Evolutionary conservation across 2,888 invertebrate species (phyloP), one percentile per base, ranked within the genome.

Genomic region (Apamea epomidion): DNA sequence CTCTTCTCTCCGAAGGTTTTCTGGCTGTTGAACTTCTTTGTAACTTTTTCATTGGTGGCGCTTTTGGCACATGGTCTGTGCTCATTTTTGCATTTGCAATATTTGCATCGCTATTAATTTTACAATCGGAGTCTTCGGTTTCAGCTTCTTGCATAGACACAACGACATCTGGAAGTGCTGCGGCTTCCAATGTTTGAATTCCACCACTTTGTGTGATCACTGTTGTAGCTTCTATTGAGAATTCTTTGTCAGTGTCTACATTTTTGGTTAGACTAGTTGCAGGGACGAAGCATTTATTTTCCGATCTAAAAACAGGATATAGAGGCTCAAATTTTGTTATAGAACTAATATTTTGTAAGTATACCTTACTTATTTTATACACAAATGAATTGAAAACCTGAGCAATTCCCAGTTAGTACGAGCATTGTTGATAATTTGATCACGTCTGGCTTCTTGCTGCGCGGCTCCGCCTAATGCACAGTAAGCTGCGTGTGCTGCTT

Each of bases 371-470:
- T 48, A 48, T 72, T 16, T 3, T 32, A 16, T 14, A 16, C 7
- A 60, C 10, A 6, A 64, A 29, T 1, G 0, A 42, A 68, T 51
- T 74, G 6, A 58, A 45, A 71, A 96, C 97, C 97, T 97, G 25
- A 98, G 94, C 73, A 98, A 94, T 93, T 99, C 98, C 98, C 98
- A 99, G 92, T 98, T 99, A n/a, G 98, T 98, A 86, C 98, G 97
- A 3, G 98, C 98, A 92, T 98, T 98, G 65, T 98, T 98, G 85
- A 99, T 99, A 6, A 98, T 98, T 94, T 98, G 98, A 93, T 98
- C 98, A n/a, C 98, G 97, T 0, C 98, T 97, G 62, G 98, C 98
- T 85, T 97, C 97, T 78, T 97, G 97, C 82, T 97, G 97, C 0
- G 97, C 97, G 1, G 95, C 92, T 29, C 97, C 97, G 7, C 97